Percentiles rank a stretch among this genome's conserved stretches.
These are phyloP conservation scores for Pangasianodon hypophthalmus DNA, from an alignment of 2,113 vertebrate species.

Conservation along the genomic window DNA sequence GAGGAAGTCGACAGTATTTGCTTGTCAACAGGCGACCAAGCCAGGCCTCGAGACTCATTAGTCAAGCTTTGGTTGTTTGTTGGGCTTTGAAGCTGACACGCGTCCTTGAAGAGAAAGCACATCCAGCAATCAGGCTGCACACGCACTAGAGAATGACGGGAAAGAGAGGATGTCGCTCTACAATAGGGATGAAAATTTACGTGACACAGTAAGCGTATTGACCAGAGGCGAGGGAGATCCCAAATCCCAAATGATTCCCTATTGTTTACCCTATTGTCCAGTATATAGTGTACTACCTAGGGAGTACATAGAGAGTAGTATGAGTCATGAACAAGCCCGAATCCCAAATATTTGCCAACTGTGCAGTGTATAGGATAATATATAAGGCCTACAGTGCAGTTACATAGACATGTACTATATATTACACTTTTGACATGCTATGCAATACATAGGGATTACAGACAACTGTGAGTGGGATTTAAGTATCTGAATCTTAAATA, in stretches of 20 bases:
- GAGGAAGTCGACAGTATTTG: slow-evolving; percentile 26
- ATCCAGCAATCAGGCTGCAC: slow-evolving; percentile 18
- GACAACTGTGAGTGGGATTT: background rate
- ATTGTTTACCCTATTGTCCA: slow-evolving; percentile 36
- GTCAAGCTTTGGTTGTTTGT: slow-evolving; percentile 31
- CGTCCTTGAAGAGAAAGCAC: slow-evolving; percentile 41
- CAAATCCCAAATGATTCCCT: slow-evolving; percentile 25
- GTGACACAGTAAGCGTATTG: slow-evolving; percentile 18
- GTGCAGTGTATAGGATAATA: background rate
- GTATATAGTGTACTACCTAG: slow-evolving; percentile 22
- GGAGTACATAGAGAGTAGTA: background rate
- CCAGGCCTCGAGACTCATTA: slow-evolving; percentile 40
- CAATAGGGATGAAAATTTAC: slow-evolving; percentile 21
- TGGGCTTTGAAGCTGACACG: slow-evolving; percentile 34
- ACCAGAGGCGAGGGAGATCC: slow-evolving; percentile 28
- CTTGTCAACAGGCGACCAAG: slow-evolving; percentile 37
- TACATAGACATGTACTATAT: background rate
- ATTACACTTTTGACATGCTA: background rate
- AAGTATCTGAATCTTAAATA: background rate
- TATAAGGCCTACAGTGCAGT: background rate
- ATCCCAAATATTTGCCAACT: background rate
- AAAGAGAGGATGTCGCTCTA: slow-evolving; percentile 25
- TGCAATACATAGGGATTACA: background rate
- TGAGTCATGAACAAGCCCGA: background rate
- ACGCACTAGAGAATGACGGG: slow-evolving; percentile 16